A percentile compares a stretch with the other conserved stretches of the same genome.
Evolutionary conservation across 1,140 invertebrate species (phyloP).

Genomic region (Cotesia chilonis): DNA sequence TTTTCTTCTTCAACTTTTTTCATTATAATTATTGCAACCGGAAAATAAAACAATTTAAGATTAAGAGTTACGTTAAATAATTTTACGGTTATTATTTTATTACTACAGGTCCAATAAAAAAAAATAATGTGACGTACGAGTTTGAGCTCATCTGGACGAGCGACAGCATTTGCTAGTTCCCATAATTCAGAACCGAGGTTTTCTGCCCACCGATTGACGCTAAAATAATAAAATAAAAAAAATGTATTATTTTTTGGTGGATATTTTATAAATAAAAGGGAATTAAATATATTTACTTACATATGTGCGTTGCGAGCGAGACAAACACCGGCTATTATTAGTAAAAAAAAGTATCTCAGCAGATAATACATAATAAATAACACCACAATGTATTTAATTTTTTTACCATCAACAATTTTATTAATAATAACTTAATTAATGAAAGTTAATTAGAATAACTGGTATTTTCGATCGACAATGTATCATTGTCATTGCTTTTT

Average conservation of each 20-base stretch:
- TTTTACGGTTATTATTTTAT: too few relatives aligned
- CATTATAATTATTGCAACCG: too few relatives aligned
- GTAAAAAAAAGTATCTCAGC: slow-evolving; percentile 41
- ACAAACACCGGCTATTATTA: slow-evolving; percentile 40
- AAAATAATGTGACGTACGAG: slow-evolving; percentile 56
- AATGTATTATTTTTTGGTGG: not conserved
- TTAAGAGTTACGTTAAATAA: too few relatives aligned
- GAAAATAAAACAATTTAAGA: too few relatives aligned
- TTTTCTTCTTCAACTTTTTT: too few relatives aligned
- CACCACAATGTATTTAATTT: not conserved
- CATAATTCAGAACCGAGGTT: slow-evolving; percentile 71
- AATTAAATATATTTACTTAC: slow-evolving; percentile 44
- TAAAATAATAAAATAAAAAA: slow-evolving; percentile 46
- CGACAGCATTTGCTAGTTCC: slow-evolving; percentile 69
- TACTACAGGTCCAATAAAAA: slow-evolving; percentile 20
- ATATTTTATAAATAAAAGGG: not conserved
- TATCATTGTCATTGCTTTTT: too few relatives aligned
- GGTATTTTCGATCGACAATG: not conserved
- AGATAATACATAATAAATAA: slow-evolving; percentile 28
- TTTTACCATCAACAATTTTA: too few relatives aligned
- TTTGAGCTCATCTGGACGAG: slow-evolving; percentile 70
- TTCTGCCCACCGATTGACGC: slow-evolving; percentile 70
- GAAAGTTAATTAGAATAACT: not conserved
- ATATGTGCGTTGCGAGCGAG: slow-evolving; percentile 48
- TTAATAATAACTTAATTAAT: not conserved